Evolutionary conservation across 2,888 invertebrate species (phyloP).

Genomic region (Deilephila porcellus): DNA sequence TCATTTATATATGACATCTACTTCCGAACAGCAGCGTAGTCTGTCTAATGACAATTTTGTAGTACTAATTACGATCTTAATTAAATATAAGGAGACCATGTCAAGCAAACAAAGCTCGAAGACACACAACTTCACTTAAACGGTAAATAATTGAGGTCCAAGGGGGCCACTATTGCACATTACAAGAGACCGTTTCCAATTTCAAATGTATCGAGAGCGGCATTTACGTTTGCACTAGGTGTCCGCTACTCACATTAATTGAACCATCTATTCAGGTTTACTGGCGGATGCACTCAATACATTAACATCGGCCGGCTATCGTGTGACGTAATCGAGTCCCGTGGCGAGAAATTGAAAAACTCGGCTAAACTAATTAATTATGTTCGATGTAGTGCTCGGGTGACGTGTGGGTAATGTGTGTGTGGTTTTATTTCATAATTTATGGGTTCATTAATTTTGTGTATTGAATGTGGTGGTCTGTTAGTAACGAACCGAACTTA

Average conservation of each 20-base stretch:
- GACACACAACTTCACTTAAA: neutral
- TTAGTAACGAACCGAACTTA: too few species aligned
- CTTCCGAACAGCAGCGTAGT: too few species aligned
- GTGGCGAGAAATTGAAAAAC: neutral
- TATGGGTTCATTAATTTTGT: too few species aligned
- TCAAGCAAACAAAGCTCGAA: neutral
- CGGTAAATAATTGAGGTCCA: neutral
- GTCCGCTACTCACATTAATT: slow-evolving; percentile 56
- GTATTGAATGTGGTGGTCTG: too few species aligned
- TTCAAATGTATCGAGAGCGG: slow-evolving; percentile 49
- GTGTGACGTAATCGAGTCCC: slow-evolving; percentile 24
- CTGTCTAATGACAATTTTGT: neutral
- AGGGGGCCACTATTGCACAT: slow-evolving; percentile 19
- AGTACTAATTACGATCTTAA: neutral
- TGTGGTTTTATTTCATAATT: neutral
- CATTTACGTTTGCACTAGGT: slow-evolving; percentile 50
- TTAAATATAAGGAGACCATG: too few species aligned
- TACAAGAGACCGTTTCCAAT: slow-evolving; percentile 45
- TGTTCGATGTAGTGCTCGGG: neutral
- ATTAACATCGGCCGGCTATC: slow-evolving; percentile 31
- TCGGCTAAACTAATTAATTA: slow-evolving; percentile 5
- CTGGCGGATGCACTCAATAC: slow-evolving; percentile 36
- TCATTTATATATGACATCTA: too few species aligned
- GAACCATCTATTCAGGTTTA: slow-evolving; percentile 46
- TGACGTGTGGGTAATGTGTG: neutral